These are phyloP conservation scores for Sinelater perroti DNA, from an alignment of 2,888 invertebrate species.

Conservation along the genomic window DNA sequence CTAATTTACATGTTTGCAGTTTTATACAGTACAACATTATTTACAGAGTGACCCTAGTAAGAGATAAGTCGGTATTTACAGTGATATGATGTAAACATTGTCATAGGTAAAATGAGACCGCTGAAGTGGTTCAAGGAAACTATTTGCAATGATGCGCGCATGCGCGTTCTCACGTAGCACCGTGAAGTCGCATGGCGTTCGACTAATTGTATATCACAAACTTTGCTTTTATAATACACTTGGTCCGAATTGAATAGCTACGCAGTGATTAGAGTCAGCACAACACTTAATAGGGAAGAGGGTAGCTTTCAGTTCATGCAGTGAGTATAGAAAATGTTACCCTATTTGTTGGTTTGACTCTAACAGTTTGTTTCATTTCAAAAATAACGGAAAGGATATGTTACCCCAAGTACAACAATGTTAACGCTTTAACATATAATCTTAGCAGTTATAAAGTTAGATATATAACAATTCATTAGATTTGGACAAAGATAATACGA, in stretches of 20 bases:
- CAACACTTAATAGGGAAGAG: neutral
- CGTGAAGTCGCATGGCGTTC: slow-evolving; percentile 21
- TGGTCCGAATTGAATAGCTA: slow-evolving; percentile 34
- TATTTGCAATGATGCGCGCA: neutral
- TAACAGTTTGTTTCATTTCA: too few relatives aligned
- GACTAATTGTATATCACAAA: slow-evolving; percentile 40
- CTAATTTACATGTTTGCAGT: too few relatives aligned
- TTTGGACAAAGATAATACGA: too few relatives aligned
- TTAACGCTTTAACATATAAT: too few relatives aligned
- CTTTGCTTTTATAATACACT: slow-evolving; percentile 40
- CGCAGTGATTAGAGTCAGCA: slow-evolving; percentile 5
- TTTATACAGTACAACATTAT: too few relatives aligned
- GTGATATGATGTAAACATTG: slow-evolving; percentile 31
- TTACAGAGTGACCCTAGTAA: too few relatives aligned
- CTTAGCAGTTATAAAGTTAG: too few relatives aligned
- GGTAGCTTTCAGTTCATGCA: too few relatives aligned
- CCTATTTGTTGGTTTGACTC: neutral
- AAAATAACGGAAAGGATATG: neutral
- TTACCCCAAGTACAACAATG: neutral
- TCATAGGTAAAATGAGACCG: slow-evolving; percentile 9
- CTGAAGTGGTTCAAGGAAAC: neutral
- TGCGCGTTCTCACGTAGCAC: slow-evolving; percentile 16
- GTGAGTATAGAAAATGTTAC: too few relatives aligned
- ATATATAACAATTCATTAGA: too few relatives aligned
- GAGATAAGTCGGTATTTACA: slow-evolving; percentile 15